Conservation (phyloP, 1,140 invertebrate genomes). For the Zaprionus kolodkinae region DNA sequence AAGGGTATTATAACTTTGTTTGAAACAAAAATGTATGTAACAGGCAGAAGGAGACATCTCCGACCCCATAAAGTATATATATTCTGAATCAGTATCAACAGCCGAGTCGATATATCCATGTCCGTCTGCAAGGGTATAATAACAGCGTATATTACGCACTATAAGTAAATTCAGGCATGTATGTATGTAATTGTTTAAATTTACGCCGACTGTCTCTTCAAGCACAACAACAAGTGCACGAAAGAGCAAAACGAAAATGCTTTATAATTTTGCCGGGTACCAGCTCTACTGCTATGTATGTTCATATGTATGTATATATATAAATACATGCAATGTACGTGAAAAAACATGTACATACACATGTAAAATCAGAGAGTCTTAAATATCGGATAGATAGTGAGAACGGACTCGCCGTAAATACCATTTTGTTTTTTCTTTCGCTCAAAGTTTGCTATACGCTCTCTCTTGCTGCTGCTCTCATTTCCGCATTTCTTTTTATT, state of each 20-base stretch:
- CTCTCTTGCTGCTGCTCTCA: constrained; percentile 47
- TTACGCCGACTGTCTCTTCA: constrained; percentile 54
- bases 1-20: too few species aligned
- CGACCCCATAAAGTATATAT: too few species aligned
- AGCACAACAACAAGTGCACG: constrained; percentile 26
- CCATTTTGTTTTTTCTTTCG: constrained; percentile 18
- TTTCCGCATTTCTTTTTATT: constrained; percentile 51
- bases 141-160: constrained; percentile 55
- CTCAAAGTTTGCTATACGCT: background rate
- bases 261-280: constrained; percentile 27
- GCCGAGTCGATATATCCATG: too few species aligned
- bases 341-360: background rate
- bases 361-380: constrained; percentile 5
- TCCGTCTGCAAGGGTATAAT: too few species aligned
- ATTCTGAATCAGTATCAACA: too few species aligned
- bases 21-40: too few species aligned
- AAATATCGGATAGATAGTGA: constrained; percentile 20
- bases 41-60: too few species aligned
- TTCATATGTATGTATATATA: background rate
- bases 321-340: background rate
- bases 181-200: constrained; percentile 66
- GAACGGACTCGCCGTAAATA: constrained; percentile 9
- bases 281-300: constrained; percentile 9
- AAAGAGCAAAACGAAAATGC: constrained; percentile 10
- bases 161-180: background rate